Conservation (phyloP, 2,113 vertebrate species). For the Phalacrocorax brasilianus region DNA sequence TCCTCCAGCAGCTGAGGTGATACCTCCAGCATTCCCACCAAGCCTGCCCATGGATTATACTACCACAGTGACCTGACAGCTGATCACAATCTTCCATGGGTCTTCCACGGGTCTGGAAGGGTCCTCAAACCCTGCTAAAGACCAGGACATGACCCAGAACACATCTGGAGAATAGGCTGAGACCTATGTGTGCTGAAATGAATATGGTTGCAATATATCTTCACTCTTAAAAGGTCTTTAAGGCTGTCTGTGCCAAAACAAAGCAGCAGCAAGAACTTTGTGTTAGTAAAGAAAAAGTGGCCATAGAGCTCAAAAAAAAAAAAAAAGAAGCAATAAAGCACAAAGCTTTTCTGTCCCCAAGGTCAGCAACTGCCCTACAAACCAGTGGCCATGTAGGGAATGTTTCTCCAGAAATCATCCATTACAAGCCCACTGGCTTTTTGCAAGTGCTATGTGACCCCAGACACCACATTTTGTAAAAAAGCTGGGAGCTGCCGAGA, state of each 20-base stretch:
- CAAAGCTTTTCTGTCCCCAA: neutral
- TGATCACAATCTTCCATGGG: neutral
- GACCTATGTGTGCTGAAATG: neutral
- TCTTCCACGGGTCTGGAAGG: neutral
- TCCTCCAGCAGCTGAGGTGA: neutral
- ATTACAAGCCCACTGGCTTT: neutral
- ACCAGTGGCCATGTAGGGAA: neutral
- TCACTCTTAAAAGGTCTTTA: neutral
- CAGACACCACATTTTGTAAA: neutral
- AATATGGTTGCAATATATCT: neutral
- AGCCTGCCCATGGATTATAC: neutral
- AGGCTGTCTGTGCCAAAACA: neutral
- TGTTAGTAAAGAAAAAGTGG: neutral
- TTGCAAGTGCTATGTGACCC: neutral
- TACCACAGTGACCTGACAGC: neutral
- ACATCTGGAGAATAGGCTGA: neutral
- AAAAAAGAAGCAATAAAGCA: neutral
- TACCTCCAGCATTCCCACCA: neutral
- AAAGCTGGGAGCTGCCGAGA: neutral
- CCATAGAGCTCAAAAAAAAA: neutral
- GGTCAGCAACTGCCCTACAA: neutral
- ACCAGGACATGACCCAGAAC: neutral
- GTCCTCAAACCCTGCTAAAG: neutral
- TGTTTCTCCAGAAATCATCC: neutral
- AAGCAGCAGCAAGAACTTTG: neutral